Base-by-base conservation (phyloP, 2,888 invertebrate genomes). In the Aphelenchoides bicaudatus region DNA sequence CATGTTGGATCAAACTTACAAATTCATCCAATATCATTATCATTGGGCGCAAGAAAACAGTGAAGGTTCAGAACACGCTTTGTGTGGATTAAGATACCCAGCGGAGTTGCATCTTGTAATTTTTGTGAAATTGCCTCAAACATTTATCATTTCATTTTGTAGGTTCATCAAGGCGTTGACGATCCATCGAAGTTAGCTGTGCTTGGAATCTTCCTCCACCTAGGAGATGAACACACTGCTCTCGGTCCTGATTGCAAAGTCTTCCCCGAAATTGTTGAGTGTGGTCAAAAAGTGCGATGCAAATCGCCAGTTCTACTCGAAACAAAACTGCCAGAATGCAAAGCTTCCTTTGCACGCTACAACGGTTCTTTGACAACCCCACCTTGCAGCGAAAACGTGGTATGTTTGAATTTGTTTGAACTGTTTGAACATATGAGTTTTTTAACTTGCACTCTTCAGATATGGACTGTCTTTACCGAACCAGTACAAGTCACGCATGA, bases 21-120 rank as follows among this genome's bases (percentile, higher is more conserved):
- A 71, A 13, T 69, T 77, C 25, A 61, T 78, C 2, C 77, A 77
- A 58, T 74, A 77, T 57, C 77, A 77, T 49, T 78, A 70, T 60
- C 77, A 77, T 53, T 77, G 77, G 77, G 70, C 74, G 46, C 67
- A 68, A 59, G 62, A 70, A 34, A 71, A 72, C 56, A 63, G 64
- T 31, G 72, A 73, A 50, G 73, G 71, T 59, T 73, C 74, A 1
- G 75, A 75, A 55, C 75, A 75, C 66, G 68, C 71, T 16, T 58
- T 75, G 5, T 68, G 70, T 5, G 75, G 75, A 0, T 67, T 70
- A 3, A 63, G 61, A 16, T 74, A 71, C 55, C 70, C 74, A 4
- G 73, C 64, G 1, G 75, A 75, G 47, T 65, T 75, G 5, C 75
- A 75, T 59, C 62, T 75, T 8, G 75, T n/a, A n/a, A n/a, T n/a